Evolutionary conservation across 2,113 vertebrate genomes (phyloP).

Genomic region (Chloropsis cyanopogon): DNA sequence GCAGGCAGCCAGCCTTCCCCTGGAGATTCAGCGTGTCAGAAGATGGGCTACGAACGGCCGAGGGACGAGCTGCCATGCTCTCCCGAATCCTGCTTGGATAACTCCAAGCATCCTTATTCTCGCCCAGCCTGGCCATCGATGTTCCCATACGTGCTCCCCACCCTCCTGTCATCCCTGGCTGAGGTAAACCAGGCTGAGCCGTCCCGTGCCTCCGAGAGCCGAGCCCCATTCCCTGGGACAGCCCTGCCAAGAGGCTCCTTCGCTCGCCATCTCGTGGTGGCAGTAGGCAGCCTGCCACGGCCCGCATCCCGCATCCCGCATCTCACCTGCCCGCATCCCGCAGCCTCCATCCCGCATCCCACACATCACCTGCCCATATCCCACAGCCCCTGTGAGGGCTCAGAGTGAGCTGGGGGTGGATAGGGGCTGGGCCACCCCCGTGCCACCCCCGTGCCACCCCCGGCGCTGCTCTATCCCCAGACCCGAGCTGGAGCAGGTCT

Average conservation of each 20-base stretch:
- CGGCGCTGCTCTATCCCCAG: rapidly evolving
- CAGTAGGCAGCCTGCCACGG: background rate
- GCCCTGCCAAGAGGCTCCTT: background rate
- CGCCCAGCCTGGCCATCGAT: background rate
- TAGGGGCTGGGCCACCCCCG: too few species aligned
- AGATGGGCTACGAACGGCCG: rapidly evolving
- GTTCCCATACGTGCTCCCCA: rapidly evolving
- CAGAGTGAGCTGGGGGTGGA: rapidly evolving
- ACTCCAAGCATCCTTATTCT: background rate
- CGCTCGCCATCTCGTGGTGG: conserved; percentile 62
- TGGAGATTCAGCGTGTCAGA: rapidly evolving
- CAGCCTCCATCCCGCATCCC: background rate
- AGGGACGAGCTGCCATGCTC: rapidly evolving
- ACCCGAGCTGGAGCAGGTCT: rapidly evolving
- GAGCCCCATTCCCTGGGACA: background rate
- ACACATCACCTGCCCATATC: rapidly evolving
- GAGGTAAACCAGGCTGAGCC: rapidly evolving
- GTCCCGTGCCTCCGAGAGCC: rapidly evolving
- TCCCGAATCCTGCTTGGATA: background rate
- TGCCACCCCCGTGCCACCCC: background rate
- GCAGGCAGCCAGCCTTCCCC: background rate
- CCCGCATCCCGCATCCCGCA: background rate
- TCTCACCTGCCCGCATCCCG: background rate
- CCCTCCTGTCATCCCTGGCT: background rate
- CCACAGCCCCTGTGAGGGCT: background rate